Conservation (phyloP, 2,113 vertebrate genomes). For the Phylloscopus trochilus region DNA sequence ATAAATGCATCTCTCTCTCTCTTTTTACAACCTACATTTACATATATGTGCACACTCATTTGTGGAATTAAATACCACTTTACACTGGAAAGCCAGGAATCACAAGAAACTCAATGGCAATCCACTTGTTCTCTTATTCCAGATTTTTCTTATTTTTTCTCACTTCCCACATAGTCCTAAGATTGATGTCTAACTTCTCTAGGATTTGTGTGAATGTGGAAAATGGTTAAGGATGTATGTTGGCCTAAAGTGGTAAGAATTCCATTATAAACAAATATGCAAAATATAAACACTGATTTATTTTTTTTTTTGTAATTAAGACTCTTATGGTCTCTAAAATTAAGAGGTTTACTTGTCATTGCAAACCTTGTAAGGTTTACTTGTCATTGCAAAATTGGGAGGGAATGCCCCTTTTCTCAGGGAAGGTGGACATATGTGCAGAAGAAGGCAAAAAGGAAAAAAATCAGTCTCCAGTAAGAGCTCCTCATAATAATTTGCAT, state of each 20-base stretch:
- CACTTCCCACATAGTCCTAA: background rate
- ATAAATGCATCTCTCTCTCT: background rate
- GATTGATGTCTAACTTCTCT: background rate
- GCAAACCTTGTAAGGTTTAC: background rate
- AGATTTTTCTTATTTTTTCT: background rate
- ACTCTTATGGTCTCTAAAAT: background rate
- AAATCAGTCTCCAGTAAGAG: background rate
- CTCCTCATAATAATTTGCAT: background rate
- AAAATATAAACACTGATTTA: background rate
- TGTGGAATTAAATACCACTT: background rate
- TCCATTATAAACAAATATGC: background rate
- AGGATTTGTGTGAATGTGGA: background rate
- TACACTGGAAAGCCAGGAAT: background rate
- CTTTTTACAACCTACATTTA: background rate
- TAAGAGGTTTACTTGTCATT: background rate
- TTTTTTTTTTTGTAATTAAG: background rate
- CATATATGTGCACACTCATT: accelerated
- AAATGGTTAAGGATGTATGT: background rate
- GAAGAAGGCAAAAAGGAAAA: background rate
- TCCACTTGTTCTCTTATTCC: background rate
- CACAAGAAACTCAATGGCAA: background rate
- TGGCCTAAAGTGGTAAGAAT: background rate
- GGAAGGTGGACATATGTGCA: background rate
- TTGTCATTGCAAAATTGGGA: background rate
- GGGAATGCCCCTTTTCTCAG: background rate